phyloP scores from a whole-genome alignment of 2,113 vertebrate species.

The Petroica traversi region DNA sequence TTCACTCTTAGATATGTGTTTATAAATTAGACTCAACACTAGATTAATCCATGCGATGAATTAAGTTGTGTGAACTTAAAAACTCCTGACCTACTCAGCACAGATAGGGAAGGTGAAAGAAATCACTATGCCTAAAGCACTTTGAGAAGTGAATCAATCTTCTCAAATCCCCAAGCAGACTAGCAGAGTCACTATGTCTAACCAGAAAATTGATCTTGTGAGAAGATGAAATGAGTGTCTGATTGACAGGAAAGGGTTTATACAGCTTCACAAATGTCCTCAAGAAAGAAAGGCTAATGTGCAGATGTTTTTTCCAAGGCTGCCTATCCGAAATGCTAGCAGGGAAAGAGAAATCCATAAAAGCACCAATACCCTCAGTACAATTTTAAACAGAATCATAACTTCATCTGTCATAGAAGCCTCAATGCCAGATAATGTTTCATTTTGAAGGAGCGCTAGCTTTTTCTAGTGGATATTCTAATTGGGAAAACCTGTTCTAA shows the following conservation, averaged over 20 bases:
- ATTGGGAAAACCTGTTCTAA: not conserved
- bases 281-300: constrained; percentile 2
- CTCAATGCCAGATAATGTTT: not conserved
- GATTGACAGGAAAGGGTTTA: constrained; percentile 22
- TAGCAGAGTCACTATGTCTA: constrained; percentile 15
- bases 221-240: constrained; percentile 37
- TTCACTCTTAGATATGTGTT: rapidly evolving
- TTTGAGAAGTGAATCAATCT: constrained; percentile 52
- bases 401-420: not conserved
- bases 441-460: not conserved
- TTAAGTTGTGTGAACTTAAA: not conserved
- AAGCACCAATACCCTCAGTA: not conserved
- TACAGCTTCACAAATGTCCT: constrained; percentile 1
- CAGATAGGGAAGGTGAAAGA: not conserved
- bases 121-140: constrained; percentile 44
- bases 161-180: constrained; percentile 42
- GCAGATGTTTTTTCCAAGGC: not conserved
- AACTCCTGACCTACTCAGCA: not conserved
- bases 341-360: not conserved
- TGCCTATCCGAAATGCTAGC: not conserved
- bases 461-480: not conserved
- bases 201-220: constrained; percentile 33
- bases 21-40: not conserved
- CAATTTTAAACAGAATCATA: not conserved
- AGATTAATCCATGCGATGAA: not conserved